A percentile compares a stretch with the other conserved stretches of the same genome.
Conservation (phyloP, 1,140 invertebrate species). For the Drosophila murphyi region DNA sequence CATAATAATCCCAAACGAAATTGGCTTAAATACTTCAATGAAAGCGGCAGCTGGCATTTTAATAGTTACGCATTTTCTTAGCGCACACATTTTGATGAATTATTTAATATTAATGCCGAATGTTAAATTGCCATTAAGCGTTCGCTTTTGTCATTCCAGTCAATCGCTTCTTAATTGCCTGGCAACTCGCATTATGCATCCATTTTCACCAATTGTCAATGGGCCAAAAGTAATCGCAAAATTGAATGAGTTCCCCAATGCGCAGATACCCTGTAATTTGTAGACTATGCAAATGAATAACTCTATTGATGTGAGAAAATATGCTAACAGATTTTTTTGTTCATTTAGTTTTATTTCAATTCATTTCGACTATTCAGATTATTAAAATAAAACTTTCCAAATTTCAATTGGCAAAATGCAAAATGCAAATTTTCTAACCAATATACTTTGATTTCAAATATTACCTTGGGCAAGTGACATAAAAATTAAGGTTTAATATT, state of each 20-base stretch:
- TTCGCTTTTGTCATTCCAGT: conserved; percentile 33
- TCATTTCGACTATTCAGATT: too few species aligned
- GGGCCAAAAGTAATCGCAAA: conserved; percentile 24
- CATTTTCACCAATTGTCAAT: conserved; percentile 40
- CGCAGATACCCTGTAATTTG: conserved; percentile 6
- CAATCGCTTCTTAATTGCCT: conserved; percentile 51
- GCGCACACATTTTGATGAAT: conserved; percentile 52
- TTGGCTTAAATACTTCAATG: conserved; percentile 17
- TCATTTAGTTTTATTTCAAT: too few species aligned
- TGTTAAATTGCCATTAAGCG: conserved; percentile 49
- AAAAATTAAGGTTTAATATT: too few species aligned
- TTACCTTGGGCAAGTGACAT: too few species aligned
- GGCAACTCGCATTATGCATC: conserved; percentile 34
- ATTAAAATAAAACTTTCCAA: too few species aligned
- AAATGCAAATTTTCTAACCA: too few species aligned
- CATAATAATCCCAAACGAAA: conserved; percentile 23
- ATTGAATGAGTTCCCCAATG: conserved; percentile 49
- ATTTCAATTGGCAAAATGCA: too few species aligned
- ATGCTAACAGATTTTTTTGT: too few species aligned
- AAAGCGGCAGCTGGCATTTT: conserved; percentile 28
- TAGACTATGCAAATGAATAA: too few species aligned
- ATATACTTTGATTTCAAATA: too few species aligned
- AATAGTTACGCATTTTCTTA: conserved; percentile 15
- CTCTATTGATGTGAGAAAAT: too few species aligned
- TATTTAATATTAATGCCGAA: conserved; percentile 67